phyloP scores from a whole-genome alignment of 2,113 vertebrate genomes.

The Centropus bengalensis region DNA sequence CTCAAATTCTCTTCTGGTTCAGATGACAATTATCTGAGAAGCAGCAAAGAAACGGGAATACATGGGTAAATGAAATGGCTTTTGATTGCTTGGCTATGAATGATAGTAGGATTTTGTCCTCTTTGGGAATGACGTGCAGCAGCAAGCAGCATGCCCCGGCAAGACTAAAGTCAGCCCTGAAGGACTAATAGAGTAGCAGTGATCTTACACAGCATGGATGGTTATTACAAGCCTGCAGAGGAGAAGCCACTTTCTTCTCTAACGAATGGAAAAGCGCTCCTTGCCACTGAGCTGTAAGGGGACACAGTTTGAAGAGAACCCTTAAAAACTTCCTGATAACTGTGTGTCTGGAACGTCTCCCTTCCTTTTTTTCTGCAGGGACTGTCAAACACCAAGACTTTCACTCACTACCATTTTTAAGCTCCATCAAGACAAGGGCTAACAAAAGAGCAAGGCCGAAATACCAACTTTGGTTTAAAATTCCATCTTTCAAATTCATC shows the following conservation, averaged over 20 bases:
- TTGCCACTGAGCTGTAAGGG: neutral
- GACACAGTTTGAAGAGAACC: neutral
- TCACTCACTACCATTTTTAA: neutral
- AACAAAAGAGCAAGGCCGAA: neutral
- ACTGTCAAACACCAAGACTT: neutral
- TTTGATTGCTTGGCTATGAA: conserved; percentile 27
- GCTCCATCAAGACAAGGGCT: neutral
- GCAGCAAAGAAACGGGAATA: conserved; percentile 19
- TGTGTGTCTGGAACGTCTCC: neutral
- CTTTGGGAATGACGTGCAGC: neutral
- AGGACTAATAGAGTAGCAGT: neutral
- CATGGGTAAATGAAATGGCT: conserved; percentile 35
- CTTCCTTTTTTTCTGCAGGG: neutral
- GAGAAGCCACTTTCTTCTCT: neutral
- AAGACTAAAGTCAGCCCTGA: neutral
- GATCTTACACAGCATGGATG: neutral
- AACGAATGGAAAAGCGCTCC: neutral
- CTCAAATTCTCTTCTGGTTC: conserved; percentile 45
- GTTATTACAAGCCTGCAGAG: neutral
- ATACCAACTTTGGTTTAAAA: neutral
- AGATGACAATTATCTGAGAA: conserved; percentile 49
- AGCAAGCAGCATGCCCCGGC: neutral
- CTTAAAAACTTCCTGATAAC: neutral
- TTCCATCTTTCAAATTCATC: neutral
- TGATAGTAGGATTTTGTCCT: neutral